phyloP scores from a whole-genome alignment of 2,113 vertebrate species.

The Cryptomyrus ogoouensis region DNA sequence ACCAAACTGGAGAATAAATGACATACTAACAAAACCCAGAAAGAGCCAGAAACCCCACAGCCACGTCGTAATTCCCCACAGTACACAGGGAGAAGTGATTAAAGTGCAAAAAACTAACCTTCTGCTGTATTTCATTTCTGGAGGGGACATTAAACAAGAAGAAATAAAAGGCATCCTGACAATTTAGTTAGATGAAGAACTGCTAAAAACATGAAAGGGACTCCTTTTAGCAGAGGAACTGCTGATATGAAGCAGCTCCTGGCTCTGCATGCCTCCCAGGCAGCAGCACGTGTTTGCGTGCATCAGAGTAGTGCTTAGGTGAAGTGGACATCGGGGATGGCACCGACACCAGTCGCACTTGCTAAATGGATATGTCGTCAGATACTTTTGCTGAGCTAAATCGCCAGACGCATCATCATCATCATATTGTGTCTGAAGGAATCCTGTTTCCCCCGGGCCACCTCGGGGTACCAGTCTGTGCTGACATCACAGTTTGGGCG shows the following conservation, averaged over 20 bases:
- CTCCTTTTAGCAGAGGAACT: constrained; percentile 1
- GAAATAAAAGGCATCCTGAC: constrained; percentile 9
- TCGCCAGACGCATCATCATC: constrained; percentile 45
- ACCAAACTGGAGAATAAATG: constrained; percentile 8
- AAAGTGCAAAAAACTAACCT: constrained; percentile 28
- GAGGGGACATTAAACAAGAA: constrained; percentile 1
- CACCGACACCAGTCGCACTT: constrained; percentile 27
- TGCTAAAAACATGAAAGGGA: constrained; percentile 18
- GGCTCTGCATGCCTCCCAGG: not conserved
- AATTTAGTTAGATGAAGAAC: not conserved
- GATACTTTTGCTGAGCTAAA: constrained; percentile 45
- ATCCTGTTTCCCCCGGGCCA: constrained; percentile 71
- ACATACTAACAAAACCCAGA: not conserved
- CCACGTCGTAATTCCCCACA: not conserved
- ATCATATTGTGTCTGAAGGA: constrained; percentile 41
- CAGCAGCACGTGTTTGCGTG: not conserved
- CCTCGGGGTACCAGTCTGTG: constrained; percentile 60
- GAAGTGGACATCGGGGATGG: not conserved
- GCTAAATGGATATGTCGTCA: constrained; percentile 54
- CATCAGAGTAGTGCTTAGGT: constrained; percentile 14
- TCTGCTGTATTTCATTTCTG: constrained; percentile 19
- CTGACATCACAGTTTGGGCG: constrained; percentile 52
- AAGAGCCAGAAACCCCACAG: not conserved
- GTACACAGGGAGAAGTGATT: constrained; percentile 20
- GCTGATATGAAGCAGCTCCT: not conserved